A percentile compares a stretch with the other conserved stretches of the same genome.
Conservation (phyloP, 2,113 vertebrate genomes). For the Megaceryle torquata region DNA sequence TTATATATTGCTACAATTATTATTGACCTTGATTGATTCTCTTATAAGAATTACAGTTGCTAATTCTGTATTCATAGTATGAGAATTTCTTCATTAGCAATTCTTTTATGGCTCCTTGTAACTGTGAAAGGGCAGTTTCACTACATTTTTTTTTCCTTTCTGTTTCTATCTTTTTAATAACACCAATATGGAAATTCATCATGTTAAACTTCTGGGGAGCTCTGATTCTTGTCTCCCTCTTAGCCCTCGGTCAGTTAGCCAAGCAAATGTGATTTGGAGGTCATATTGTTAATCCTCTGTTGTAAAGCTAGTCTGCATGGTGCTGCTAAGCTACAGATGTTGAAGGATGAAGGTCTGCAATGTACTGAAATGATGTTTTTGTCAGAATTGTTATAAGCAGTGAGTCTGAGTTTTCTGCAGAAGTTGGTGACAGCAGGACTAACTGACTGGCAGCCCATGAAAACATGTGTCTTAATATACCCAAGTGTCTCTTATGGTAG, state of each 20-base stretch:
- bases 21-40: conserved; percentile 4
- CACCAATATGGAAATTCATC: not conserved
- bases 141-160: not conserved
- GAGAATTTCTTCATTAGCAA: not conserved
- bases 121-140: not conserved
- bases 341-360: not conserved
- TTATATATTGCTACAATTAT: conserved; percentile 11
- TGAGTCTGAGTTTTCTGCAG: not conserved
- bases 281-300: not conserved
- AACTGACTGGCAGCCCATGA: not conserved
- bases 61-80: conserved; percentile 32
- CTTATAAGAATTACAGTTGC: not conserved
- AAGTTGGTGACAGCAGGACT: not conserved
- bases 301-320: not conserved
- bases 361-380: not conserved
- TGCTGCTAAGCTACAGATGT: not conserved
- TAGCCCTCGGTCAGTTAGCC: not conserved
- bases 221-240: not conserved
- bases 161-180: not conserved
- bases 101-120: conserved; percentile 15
- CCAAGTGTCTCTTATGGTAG: not conserved
- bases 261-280: not conserved
- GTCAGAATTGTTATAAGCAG: not conserved
- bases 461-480: not conserved
- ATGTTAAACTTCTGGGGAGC: not conserved